Conservation (phyloP, 1,140 invertebrate species). For the Eriosoma lanigerum region DNA sequence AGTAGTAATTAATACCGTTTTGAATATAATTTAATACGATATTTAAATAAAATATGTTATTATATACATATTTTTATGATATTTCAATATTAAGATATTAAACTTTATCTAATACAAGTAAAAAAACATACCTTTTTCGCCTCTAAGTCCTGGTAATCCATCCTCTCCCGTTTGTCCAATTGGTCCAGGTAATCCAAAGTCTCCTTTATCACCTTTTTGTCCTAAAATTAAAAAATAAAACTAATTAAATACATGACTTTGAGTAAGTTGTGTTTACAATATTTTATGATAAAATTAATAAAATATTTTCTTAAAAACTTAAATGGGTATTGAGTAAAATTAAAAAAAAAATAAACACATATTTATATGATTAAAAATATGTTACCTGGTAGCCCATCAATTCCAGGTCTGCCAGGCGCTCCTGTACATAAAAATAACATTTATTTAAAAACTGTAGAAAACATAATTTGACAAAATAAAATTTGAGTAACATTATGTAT, state of each 20-base stretch:
- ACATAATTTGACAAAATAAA: too few relatives aligned
- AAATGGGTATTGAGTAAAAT: neutral
- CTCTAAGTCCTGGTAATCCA: constrained; percentile 60
- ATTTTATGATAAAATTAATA: neutral
- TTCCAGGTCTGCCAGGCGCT: constrained; percentile 65
- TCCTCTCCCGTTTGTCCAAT: constrained; percentile 70
- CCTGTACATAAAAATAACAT: too few relatives aligned
- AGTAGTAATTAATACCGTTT: too few relatives aligned
- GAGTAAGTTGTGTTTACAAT: too few relatives aligned
- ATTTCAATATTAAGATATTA: too few relatives aligned
- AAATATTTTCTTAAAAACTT: neutral
- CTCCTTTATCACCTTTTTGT: constrained; percentile 76
- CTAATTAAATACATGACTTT: neutral
- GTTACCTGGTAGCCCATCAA: constrained; percentile 64
- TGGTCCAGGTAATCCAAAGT: constrained; percentile 73
- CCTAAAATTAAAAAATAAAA: neutral
- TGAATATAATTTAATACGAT: too few relatives aligned
- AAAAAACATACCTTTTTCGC: constrained; percentile 13
- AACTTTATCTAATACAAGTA: too few relatives aligned
- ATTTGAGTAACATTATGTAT: too few relatives aligned
- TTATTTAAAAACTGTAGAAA: too few relatives aligned
- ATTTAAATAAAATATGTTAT: too few relatives aligned
- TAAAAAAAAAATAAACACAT: neutral
- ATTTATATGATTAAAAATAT: neutral
- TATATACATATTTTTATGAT: too few relatives aligned